phyloP scores from a whole-genome alignment of 2,113 vertebrate species.

The Monarcha castaneiventris region DNA sequence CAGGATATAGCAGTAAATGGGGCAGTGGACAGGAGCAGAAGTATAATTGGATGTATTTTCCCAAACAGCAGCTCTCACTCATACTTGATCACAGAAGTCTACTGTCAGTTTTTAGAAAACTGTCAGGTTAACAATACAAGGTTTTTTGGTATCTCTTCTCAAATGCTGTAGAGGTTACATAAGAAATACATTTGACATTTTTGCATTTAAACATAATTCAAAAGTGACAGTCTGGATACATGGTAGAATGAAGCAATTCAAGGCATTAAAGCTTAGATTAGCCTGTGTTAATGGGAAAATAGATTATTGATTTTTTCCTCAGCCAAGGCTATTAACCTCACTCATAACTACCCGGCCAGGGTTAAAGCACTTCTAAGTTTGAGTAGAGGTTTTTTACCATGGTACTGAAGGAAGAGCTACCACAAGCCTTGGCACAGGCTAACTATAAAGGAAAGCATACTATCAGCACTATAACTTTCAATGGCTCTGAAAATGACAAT shows the following conservation, averaged over 20 bases:
- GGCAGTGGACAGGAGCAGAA: neutral
- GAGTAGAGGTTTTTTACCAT: neutral
- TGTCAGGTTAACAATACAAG: neutral
- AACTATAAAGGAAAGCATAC: neutral
- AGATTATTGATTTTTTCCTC: neutral
- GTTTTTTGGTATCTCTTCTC: neutral
- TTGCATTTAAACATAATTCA: neutral
- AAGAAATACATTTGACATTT: constrained; percentile 13
- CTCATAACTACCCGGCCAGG: neutral
- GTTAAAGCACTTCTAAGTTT: neutral
- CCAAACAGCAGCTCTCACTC: neutral
- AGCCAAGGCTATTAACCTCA: neutral
- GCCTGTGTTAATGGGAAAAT: neutral
- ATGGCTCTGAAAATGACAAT: neutral
- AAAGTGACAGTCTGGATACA: neutral
- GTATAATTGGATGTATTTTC: neutral
- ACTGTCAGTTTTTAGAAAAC: neutral
- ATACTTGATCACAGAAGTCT: neutral
- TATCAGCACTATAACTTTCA: neutral
- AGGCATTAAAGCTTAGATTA: neutral
- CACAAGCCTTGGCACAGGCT: neutral
- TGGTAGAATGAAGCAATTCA: neutral
- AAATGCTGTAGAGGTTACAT: neutral
- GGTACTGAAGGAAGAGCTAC: neutral
- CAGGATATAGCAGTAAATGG: neutral